Conservation (phyloP, 53 echinoderm and acorn worm genomes). For the Holothuria leucospilota region DNA sequence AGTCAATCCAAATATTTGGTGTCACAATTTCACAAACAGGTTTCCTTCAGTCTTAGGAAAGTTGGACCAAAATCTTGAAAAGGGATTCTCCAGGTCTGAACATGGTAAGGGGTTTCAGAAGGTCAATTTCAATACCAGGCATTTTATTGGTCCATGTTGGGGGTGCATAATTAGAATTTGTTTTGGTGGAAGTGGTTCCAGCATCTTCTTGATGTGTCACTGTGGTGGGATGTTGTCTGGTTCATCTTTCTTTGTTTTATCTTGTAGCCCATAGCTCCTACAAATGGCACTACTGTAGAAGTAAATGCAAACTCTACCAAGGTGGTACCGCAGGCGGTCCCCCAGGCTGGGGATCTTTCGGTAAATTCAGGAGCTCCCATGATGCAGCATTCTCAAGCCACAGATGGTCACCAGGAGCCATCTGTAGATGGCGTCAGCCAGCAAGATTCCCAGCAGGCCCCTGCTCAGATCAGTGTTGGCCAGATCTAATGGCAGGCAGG, state of each 20-base stretch:
- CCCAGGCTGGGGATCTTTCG: conserved; percentile 22
- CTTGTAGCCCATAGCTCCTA: not conserved
- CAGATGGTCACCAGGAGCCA: conserved; percentile 8
- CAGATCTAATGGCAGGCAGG: not conserved
- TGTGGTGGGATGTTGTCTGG: too few species aligned
- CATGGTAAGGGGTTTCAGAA: too few species aligned
- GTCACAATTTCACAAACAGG: too few species aligned
- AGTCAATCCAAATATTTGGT: too few species aligned
- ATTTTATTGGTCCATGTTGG: too few species aligned
- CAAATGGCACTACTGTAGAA: conserved; percentile 21
- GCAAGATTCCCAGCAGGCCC: not conserved
- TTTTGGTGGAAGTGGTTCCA: too few species aligned
- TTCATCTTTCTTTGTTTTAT: not conserved
- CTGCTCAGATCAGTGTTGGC: conserved; percentile 22
- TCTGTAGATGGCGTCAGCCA: not conserved
- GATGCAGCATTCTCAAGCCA: conserved; percentile 24
- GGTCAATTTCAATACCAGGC: too few species aligned
- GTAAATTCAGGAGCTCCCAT: conserved; percentile 33
- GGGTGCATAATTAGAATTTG: too few species aligned
- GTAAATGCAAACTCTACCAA: conserved; percentile 34
- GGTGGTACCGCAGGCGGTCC: not conserved
- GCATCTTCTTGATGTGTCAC: too few species aligned
- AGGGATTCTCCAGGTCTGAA: too few species aligned
- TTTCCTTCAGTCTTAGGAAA: too few species aligned
- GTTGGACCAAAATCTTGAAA: too few species aligned